Base-by-base conservation (phyloP, 2,888 invertebrate species). In the Xestia ashworthii region DNA sequence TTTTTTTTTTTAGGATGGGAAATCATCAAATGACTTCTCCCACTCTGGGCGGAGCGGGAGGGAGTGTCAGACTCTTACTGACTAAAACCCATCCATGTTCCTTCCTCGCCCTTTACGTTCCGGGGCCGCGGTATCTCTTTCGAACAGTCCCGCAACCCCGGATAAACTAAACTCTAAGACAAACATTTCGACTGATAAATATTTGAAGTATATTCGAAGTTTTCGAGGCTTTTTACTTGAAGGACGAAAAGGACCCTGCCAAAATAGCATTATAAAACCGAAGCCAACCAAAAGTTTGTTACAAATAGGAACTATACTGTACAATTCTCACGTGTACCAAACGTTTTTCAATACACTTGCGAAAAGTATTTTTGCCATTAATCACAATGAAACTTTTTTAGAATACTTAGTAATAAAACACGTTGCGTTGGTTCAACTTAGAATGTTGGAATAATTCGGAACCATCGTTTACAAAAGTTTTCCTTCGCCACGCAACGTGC, bases 391-490 rank as follows among this genome's bases (percentile, higher is more conserved):
- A 19, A 6, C 44, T 44, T 44, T 44, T 44, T 32, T 2, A 32
- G 32, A 44, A 1, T 44, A 9, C 1, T 6, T 8, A 9, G 22
- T 53, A 53, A 53, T 53, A 53, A 53, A 50, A 50, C 3, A 8
- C 6, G 19, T 41, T 50, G 5, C 3, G 11, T 74, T n/a, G 32
- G 19, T 46, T 38, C 32, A 41, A 48, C 48, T 55, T 16, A 16
- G 9, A 50, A 44, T 50, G 58, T 50, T 25, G 50, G 50, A 65
- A 50, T 32, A 2, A 32, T n/a, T 48, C 8, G 19, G 22, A 38
- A 19, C 44, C 12, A 19, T 14, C 11, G 70, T 64, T 14, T 19
- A 11, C 25, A 4, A 66, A 82, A 66, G 50, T 74, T 66, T 66
- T 32, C 32, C 32, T 32, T 32, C 0, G 0, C 4, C 8, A 5